Base-by-base conservation (phyloP, 1,140 invertebrate species). In the Bombus waltoni region DNA sequence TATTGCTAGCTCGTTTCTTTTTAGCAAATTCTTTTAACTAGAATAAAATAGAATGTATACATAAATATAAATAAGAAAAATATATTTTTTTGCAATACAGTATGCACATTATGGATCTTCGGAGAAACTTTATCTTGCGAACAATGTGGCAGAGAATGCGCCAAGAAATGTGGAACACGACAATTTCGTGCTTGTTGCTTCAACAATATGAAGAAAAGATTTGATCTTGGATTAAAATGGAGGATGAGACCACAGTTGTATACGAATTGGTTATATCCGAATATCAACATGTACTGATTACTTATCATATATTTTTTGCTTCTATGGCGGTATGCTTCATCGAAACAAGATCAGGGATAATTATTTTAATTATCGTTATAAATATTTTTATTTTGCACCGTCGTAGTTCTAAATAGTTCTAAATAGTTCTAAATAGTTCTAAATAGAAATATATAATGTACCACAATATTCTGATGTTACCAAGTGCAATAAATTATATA, bases 111-210 rank as follows among this genome's bases (percentile, higher is more conserved):
- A 2, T 93, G 92, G 92, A 88, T 84, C 3, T 87, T 91, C 44
- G 93, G 93, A 11, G 95, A 94, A 81, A 93, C 94, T 11, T 88
- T 94, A 38, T 93, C 95, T 0, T 97, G 96, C 90, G 95, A 96
- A 81, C 96, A 96, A 2, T 97, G 96, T 83, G 96, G 96, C 15
- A 92, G 93, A 35, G 96, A 96, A 92, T 97, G 96, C 85, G 93
- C 94, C 73, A 90, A 94, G 15, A 95, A 96, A 8, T 97, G 96
- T 80, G 96, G 96, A 11, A 96, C 96, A 4, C 93, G 96, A 53
- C 95, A 96, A 83, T 97, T 96, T 88, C 93, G 96, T 32, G 95
- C 96, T 18, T 97, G 96, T 83, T 97, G 96, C 90, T 96, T 96
- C 93, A 96, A 96, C 92, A 40, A 38, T 10, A 68, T 68, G 35